Base-by-base conservation (phyloP, 2,113 vertebrate species). In the Oceanodroma tethys region DNA sequence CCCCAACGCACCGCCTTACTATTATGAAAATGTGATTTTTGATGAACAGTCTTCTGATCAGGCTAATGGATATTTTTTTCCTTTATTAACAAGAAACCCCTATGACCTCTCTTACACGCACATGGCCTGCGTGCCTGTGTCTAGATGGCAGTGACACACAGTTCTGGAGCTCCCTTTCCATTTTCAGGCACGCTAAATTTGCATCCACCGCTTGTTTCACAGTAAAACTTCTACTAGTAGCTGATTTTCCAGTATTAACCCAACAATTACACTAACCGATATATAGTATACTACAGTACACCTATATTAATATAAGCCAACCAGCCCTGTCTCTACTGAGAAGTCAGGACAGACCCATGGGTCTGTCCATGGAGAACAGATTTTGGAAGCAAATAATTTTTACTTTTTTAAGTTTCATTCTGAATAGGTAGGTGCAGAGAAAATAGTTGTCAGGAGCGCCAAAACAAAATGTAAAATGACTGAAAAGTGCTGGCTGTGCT, bases 81-180 rank as follows among this genome's bases (percentile, higher is more conserved):
- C 16, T 84, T 58, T 45, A 29, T 36, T 62, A 66, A 84, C 10
- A 63, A 52, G 34, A 62, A 74, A 45, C 3, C 6, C 27, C 29
- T 52, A 8, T 21, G 17, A 36, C 30, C 21, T 63, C 42, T 50
- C 29, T 43, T 55, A 27, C 6, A 43, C 2, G 0, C 10, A n/a
- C 7, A 8, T 26, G 21, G 25, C 40, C 27, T 17, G 10, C 0
- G 0, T 23, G 20, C 40, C 27, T 32, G 15, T 10, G 18, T 29
- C 26, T 26, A 72, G 19, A 19, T 26, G 22, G 11, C 26, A 1
- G 5, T 29, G 56, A 53, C 34, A 30, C 1, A 1, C 11, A 11
- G 5, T 20, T 82, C 53, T 76, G 40, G 32, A 90, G 40, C 16
- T 88, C 30, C 42, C 20, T 75, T 72, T 50, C 47, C 52, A 23